phyloP scores from a whole-genome alignment of 2,888 invertebrate species.

The Spialia ferax region DNA sequence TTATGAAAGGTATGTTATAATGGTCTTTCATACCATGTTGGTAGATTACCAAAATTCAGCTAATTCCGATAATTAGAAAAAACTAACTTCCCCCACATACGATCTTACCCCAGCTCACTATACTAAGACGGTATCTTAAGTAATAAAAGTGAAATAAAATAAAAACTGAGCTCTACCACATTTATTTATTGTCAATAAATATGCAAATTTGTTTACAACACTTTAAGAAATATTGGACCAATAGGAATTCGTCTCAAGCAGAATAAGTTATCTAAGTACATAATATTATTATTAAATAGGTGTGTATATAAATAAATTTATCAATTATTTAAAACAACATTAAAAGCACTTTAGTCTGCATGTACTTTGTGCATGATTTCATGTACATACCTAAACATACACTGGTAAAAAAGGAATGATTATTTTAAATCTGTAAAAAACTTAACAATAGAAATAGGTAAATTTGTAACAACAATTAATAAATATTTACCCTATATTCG shows the following conservation, averaged over 20 bases:
- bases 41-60: too few species aligned
- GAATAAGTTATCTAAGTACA: too few species aligned
- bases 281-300: not conserved
- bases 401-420: slow-evolving; percentile 18
- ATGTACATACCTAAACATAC: slow-evolving; percentile 15
- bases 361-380: slow-evolving; percentile 10
- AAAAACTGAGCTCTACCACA: not conserved
- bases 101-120: too few species aligned
- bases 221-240: not conserved
- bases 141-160: not conserved
- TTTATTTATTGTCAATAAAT: slow-evolving; percentile 6
- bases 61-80: too few species aligned
- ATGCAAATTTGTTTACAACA: not conserved
- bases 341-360: slow-evolving; percentile 1
- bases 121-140: too few species aligned
- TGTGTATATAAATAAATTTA: not conserved
- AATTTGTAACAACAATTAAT: slow-evolving; percentile 4
- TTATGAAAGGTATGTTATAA: too few species aligned
- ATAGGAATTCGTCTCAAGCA: not conserved
- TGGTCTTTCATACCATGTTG: too few species aligned
- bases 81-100: too few species aligned
- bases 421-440: slow-evolving; percentile 12
- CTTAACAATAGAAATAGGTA: slow-evolving; percentile 13
- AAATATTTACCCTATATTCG: slow-evolving; percentile 1
- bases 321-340: not conserved